These are phyloP conservation scores for Pelvicachromis taeniatus DNA, from an alignment of 2,113 vertebrate genomes.

Conservation along the genomic window DNA sequence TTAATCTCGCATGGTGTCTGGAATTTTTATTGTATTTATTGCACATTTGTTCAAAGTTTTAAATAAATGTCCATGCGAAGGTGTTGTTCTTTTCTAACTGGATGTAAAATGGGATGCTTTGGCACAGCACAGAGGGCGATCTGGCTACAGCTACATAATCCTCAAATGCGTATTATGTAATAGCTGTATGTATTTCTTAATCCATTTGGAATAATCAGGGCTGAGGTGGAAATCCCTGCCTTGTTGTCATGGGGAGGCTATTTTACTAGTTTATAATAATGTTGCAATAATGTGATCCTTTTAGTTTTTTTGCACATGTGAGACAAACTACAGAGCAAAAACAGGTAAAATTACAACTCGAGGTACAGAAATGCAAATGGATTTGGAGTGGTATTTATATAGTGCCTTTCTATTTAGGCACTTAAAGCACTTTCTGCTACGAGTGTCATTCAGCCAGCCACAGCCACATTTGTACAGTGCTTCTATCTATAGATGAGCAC, in stretches of 20 bases:
- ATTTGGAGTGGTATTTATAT: not conserved
- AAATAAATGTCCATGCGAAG: not conserved
- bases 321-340: not conserved
- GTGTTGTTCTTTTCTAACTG: not conserved
- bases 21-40: not conserved
- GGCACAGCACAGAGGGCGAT: not conserved
- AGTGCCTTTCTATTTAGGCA: not conserved
- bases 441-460: not conserved
- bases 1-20: not conserved
- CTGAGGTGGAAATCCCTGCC: not conserved
- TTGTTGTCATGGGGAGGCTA: not conserved
- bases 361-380: not conserved
- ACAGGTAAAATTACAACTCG: not conserved
- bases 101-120: slow-evolving; percentile 1
- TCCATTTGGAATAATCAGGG: not conserved
- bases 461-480: not conserved
- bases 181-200: not conserved
- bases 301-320: not conserved
- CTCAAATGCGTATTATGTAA: not conserved
- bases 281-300: not conserved
- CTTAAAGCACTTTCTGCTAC: not conserved
- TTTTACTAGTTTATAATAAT: not conserved
- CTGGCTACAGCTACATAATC: not conserved
- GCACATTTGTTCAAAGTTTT: not conserved
- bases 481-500: not conserved